These are phyloP conservation scores for Odontesthes bonariensis DNA, from an alignment of 2,113 vertebrate genomes.

Conservation along the genomic window DNA sequence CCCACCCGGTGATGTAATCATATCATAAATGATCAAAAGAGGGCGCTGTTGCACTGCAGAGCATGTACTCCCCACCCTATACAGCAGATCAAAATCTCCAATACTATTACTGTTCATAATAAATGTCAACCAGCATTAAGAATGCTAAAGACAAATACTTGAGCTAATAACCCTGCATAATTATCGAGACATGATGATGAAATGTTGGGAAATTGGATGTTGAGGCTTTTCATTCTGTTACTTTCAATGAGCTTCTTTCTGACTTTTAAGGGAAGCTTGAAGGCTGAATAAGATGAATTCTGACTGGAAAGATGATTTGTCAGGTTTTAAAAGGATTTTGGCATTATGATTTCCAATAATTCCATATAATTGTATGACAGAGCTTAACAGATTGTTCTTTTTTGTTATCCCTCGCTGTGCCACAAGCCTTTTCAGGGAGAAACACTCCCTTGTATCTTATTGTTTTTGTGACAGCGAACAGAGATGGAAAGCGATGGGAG, in stretches of 20 bases:
- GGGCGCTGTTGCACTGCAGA: conserved; percentile 79
- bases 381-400: conserved; percentile 59
- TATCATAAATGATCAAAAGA: conserved; percentile 68
- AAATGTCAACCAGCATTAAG: conserved; percentile 78
- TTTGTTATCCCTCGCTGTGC: conserved; percentile 26
- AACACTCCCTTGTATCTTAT: conserved; percentile 56
- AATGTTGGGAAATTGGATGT: conserved; percentile 78
- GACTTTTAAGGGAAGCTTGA: conserved; percentile 46
- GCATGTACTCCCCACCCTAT: neutral
- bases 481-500: conserved; percentile 58
- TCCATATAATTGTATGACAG: conserved; percentile 56
- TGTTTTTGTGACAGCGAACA: conserved; percentile 52
- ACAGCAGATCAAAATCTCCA: conserved; percentile 68
- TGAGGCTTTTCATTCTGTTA: conserved; percentile 47
- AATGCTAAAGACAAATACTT: conserved; percentile 82
- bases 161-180: conserved; percentile 80
- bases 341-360: conserved; percentile 49
- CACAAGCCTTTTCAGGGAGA: conserved; percentile 3
- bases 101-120: conserved; percentile 75
- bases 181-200: conserved; percentile 78
- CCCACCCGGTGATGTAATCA: conserved; percentile 44
- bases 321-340: conserved; percentile 57
- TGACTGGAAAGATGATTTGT: conserved; percentile 55
- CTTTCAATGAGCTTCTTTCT: conserved; percentile 60
- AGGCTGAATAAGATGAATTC: conserved; percentile 38